Conservation (phyloP, 2,888 invertebrate genomes). For the Colletes collaris region DNA sequence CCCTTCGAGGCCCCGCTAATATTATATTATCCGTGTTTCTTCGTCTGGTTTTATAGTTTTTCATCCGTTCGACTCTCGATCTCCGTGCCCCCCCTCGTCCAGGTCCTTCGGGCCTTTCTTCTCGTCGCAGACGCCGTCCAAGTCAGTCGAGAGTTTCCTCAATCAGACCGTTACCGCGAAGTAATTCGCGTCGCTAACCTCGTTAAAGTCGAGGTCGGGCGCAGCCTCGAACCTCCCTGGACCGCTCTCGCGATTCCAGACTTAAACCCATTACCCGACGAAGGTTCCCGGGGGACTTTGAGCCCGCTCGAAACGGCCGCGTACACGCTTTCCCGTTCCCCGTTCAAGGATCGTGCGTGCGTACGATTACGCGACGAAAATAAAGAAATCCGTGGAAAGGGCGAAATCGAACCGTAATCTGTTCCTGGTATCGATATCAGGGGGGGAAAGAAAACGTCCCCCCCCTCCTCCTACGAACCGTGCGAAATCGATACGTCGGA, state of each 20-base stretch:
- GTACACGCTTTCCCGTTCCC: not conserved
- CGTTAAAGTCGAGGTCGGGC: constrained; percentile 69
- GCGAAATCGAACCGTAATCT: no score
- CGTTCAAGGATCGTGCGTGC: no score
- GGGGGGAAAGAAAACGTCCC: no score
- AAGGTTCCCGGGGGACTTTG: not conserved
- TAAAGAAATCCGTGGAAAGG: no score
- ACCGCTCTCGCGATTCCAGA: constrained; percentile 38
- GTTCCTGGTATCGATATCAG: not conserved
- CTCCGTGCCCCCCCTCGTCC: not conserved
- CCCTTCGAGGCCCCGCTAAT: constrained; percentile 70
- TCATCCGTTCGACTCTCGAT: constrained; percentile 61
- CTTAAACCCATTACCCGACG: constrained; percentile 48
- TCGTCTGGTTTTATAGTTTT: constrained; percentile 79
- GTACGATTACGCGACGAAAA: no score
- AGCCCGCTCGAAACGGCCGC: constrained; percentile 1
- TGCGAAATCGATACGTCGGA: not conserved
- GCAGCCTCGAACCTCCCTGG: constrained; percentile 43
- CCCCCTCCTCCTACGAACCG: not conserved
- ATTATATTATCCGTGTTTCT: constrained; percentile 82
- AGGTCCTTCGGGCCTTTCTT: not conserved
- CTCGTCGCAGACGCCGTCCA: constrained; percentile 24
- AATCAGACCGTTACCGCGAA: constrained; percentile 80
- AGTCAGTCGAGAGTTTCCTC: constrained; percentile 76
- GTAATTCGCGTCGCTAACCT: constrained; percentile 80